phyloP scores from a whole-genome alignment of 2,888 invertebrate species.

The Sipha maydis region DNA sequence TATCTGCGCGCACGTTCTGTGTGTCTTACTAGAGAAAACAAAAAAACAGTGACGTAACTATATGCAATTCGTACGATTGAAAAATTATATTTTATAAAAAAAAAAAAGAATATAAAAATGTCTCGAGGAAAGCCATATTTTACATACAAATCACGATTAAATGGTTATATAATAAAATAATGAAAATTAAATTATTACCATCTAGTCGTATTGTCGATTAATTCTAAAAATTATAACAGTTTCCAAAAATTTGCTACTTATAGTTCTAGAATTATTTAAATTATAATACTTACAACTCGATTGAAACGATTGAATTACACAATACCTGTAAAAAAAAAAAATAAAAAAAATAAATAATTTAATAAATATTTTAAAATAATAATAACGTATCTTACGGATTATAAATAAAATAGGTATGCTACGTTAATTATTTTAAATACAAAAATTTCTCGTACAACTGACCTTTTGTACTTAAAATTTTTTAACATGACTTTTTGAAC shows the following conservation, averaged over 20 bases:
- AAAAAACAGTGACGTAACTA: not conserved
- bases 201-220: no score
- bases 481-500: not conserved
- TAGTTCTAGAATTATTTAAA: not conserved
- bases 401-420: not conserved
- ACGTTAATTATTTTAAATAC: not conserved
- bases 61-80: not conserved
- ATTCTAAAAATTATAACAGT: not conserved
- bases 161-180: not conserved
- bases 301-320: not conserved
- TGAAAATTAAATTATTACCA: no score
- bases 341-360: no score
- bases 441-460: not conserved
- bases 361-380: not conserved
- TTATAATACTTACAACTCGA: not conserved
- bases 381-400: not conserved
- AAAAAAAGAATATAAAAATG: not conserved
- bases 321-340: not conserved
- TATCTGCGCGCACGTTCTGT: not conserved
- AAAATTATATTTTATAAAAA: not conserved
- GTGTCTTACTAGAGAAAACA: not conserved
- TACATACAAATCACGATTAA: not conserved
- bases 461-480: not conserved
- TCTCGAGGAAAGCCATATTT: not conserved
- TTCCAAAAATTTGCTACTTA: not conserved